A percentile compares a stretch with the other conserved stretches of the same genome.
These are phyloP conservation scores for Drosophila nigromelanica DNA, from an alignment of 1,140 invertebrate species.

Conservation along the genomic window DNA sequence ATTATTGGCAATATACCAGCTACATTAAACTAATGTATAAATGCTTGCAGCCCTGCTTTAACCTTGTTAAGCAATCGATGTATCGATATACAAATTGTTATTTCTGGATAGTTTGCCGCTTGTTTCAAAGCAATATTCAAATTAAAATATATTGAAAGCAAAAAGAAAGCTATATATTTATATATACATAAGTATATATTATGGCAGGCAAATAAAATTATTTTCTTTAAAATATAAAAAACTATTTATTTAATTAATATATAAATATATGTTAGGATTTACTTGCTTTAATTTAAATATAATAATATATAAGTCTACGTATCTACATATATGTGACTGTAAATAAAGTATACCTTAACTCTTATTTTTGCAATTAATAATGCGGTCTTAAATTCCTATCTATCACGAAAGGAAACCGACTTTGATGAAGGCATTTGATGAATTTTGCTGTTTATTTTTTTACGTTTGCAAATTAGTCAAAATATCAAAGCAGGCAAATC, in stretches of 20 bases:
- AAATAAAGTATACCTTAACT: conserved; percentile 1
- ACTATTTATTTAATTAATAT: too few species aligned
- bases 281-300: too few species aligned
- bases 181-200: too few species aligned
- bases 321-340: background rate
- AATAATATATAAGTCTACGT: background rate
- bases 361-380: conserved; percentile 34
- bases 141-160: too few species aligned
- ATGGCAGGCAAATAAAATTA: too few species aligned
- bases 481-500: conserved; percentile 53
- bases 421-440: conserved; percentile 58
- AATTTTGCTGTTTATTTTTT: conserved; percentile 55
- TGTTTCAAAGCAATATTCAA: background rate
- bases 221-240: too few species aligned
- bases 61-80: background rate
- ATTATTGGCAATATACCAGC: background rate
- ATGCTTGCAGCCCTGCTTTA: background rate
- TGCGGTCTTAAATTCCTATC: conserved; percentile 65
- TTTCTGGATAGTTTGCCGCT: background rate
- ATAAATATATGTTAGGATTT: too few species aligned
- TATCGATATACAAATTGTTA: background rate
- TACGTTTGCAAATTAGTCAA: conserved; percentile 51
- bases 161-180: too few species aligned
- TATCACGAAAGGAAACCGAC: conserved; percentile 54
- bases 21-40: too few species aligned